Evolutionary conservation across 2,888 invertebrate species (phyloP).

Genomic region (Troides helena): DNA sequence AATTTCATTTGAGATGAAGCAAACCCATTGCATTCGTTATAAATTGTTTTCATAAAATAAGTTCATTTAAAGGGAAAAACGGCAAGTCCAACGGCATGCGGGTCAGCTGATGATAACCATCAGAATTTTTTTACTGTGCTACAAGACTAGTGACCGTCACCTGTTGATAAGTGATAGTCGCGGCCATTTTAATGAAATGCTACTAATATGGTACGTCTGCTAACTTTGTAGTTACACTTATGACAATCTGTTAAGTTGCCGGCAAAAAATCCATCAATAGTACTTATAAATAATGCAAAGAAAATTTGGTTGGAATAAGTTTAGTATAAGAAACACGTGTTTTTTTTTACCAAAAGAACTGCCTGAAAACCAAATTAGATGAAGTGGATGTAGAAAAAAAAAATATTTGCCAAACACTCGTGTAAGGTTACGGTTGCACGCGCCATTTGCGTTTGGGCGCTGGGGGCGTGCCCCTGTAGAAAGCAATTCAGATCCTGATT

Average conservation of each 20-base stretch:
- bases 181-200: no score
- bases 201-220: no score
- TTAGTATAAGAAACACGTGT: background rate
- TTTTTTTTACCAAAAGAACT: background rate
- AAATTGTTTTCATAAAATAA: no score
- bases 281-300: background rate
- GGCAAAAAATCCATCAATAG: background rate
- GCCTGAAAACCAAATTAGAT: slow-evolving; percentile 37
- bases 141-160: no score
- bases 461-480: slow-evolving; percentile 74
- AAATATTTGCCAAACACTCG: slow-evolving; percentile 66
- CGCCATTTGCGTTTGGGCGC: slow-evolving; percentile 75
- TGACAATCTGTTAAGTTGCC: no score
- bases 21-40: no score
- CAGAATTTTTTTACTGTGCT: no score
- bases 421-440: slow-evolving; percentile 74
- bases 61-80: no score
- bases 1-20: background rate
- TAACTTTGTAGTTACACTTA: no score
- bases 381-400: slow-evolving; percentile 49
- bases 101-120: no score
- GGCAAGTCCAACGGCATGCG: no score
- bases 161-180: no score
- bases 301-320: background rate
- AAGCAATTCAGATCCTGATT: slow-evolving; percentile 76